Conservation (phyloP, 2,797 vertebrate species). For the Hemitrygon akajei region DNA sequence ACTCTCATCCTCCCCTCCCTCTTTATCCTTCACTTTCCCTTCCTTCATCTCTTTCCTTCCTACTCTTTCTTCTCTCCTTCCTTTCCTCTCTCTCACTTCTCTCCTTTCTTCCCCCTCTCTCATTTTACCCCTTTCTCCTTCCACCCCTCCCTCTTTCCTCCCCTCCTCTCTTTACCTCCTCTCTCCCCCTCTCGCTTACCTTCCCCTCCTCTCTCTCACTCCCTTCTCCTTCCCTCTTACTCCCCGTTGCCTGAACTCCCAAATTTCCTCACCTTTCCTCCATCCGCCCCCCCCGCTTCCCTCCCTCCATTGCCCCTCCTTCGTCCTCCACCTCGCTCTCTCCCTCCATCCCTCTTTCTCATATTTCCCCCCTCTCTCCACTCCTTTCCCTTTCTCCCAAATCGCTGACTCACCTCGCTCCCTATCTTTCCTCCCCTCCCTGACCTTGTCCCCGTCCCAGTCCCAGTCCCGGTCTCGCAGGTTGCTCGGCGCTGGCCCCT, state of each 20-base stretch:
- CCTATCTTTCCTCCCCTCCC: too few species aligned
- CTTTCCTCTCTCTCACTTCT: not conserved
- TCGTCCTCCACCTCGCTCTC: too few species aligned
- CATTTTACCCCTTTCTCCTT: accelerated
- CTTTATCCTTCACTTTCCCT: not conserved
- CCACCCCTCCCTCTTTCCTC: not conserved
- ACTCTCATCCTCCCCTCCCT: not conserved
- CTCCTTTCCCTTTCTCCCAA: too few species aligned
- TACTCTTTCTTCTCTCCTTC: too few species aligned
- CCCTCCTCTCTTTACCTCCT: not conserved
- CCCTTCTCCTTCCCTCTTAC: not conserved
- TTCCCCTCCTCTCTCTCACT: slow-evolving; percentile 40
- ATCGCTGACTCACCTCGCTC: too few species aligned
- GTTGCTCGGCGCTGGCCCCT: not conserved
- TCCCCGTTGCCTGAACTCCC: too few species aligned
- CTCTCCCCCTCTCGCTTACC: slow-evolving; percentile 1
- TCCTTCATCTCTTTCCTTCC: not conserved
- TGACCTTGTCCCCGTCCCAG: too few species aligned
- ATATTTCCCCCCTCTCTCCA: not conserved
- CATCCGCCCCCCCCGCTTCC: too few species aligned
- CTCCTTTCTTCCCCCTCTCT: not conserved
- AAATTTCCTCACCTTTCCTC: too few species aligned
- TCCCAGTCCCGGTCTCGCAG: not conserved
- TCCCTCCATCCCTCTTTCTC: not conserved
- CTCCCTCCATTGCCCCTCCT: too few species aligned